A percentile compares a stretch with the other conserved stretches of the same genome.
These are phyloP conservation scores for Pterocles burchelli DNA, from an alignment of 2,113 vertebrate genomes.

Conservation along the genomic window DNA sequence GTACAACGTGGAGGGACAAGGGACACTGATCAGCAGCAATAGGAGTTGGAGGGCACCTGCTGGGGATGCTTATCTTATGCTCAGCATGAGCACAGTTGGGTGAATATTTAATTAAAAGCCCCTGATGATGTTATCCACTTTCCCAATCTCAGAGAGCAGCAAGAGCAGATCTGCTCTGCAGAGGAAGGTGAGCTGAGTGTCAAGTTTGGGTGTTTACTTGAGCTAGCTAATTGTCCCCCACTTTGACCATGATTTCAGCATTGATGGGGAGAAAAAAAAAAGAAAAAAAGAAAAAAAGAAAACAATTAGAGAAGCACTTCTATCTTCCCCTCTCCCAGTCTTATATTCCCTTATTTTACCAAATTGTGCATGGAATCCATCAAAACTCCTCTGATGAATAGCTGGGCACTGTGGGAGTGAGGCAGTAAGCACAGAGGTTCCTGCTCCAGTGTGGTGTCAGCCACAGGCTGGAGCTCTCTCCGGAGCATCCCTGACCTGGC, in stretches of 20 bases:
- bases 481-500: rapidly evolving
- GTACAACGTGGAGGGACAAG: background rate
- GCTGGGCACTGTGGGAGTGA: background rate
- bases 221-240: background rate
- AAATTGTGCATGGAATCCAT: rapidly evolving
- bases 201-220: background rate
- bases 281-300: too few species aligned
- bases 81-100: background rate
- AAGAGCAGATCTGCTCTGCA: background rate
- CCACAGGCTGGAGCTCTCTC: background rate
- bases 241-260: background rate
- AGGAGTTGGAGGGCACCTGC: background rate
- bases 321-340: background rate
- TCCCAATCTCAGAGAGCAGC: background rate
- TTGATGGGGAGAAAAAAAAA: too few species aligned
- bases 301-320: background rate
- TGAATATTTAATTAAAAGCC: background rate
- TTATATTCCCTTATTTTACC: background rate
- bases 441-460: background rate
- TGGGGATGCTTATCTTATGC: background rate
- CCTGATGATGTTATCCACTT: background rate
- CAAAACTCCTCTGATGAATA: background rate
- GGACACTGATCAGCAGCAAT: background rate
- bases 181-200: background rate
- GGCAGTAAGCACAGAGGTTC: rapidly evolving